Percentiles rank a stretch among this genome's conserved stretches.
phyloP scores from a whole-genome alignment of 2,797 vertebrate species.

The Poliocrania exsul region DNA sequence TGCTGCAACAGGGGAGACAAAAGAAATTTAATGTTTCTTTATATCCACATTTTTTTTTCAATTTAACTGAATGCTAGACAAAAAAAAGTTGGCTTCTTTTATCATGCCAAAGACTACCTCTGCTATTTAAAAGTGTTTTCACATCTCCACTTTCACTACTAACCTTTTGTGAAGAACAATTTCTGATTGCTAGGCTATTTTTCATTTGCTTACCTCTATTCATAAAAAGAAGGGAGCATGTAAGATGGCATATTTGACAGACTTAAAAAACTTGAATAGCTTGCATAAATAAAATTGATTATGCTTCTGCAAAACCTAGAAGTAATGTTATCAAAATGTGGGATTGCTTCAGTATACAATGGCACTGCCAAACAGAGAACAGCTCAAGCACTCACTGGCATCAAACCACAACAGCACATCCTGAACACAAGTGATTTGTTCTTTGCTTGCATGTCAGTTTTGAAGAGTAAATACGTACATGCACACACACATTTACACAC shows the following conservation, averaged over 20 bases:
- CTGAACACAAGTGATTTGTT: background rate
- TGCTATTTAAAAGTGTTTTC: conserved; percentile 47
- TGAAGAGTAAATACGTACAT: background rate
- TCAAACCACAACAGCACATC: background rate
- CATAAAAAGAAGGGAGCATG: conserved; percentile 26
- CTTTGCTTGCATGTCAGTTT: background rate
- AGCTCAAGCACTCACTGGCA: background rate
- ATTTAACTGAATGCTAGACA: conserved; percentile 9
- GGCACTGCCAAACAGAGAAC: background rate
- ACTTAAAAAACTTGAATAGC: conserved; percentile 61
- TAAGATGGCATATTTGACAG: conserved; percentile 53
- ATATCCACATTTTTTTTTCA: background rate
- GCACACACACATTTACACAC: fast-evolving
- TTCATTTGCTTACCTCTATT: conserved; percentile 61
- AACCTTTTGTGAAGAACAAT: conserved; percentile 64
- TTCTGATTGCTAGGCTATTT: conserved; percentile 68
- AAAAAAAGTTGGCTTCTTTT: background rate
- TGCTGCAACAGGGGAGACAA: background rate
- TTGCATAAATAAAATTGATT: conserved; percentile 53
- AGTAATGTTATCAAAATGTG: conserved; percentile 47
- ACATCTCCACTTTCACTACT: conserved; percentile 33
- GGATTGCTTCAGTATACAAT: background rate
- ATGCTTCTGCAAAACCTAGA: conserved; percentile 12
- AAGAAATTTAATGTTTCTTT: conserved; percentile 24
- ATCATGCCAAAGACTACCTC: conserved; percentile 15